Evolutionary conservation across 1,140 invertebrate genomes (phyloP).

Genomic region (Zaprionus capensis): DNA sequence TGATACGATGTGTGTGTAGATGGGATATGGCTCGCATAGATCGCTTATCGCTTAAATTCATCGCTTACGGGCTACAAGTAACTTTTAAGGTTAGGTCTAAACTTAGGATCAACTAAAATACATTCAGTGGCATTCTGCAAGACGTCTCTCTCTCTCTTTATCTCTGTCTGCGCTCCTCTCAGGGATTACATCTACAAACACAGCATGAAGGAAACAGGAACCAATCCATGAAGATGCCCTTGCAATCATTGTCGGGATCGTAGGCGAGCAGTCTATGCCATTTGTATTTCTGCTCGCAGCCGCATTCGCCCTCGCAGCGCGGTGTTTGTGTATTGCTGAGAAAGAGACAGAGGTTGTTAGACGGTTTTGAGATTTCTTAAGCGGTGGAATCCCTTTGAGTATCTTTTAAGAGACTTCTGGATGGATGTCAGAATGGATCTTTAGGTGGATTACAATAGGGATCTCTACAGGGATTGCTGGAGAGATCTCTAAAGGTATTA

Average conservation of each 20-base stretch:
- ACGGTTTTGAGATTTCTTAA: background rate
- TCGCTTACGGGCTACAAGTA: slow-evolving; percentile 42
- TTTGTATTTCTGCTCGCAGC: slow-evolving; percentile 96
- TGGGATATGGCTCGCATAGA: slow-evolving; percentile 70
- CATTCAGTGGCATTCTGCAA: slow-evolving; percentile 77
- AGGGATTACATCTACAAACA: slow-evolving; percentile 92
- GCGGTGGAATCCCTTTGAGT: too few relatives aligned
- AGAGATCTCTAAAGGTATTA: background rate
- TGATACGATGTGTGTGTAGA: slow-evolving; percentile 29
- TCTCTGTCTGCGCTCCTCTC: slow-evolving; percentile 24
- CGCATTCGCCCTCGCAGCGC: slow-evolving; percentile 92
- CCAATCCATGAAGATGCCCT: slow-evolving; percentile 98
- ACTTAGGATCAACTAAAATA: slow-evolving; percentile 80
- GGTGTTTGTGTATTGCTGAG: slow-evolving; percentile 90
- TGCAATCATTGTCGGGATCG: slow-evolving; percentile 96
- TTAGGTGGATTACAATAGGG: too few relatives aligned
- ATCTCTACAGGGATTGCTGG: too few relatives aligned
- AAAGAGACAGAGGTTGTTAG: background rate
- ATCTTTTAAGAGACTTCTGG: too few relatives aligned
- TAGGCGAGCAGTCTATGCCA: slow-evolving; percentile 95
- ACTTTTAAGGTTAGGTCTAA: slow-evolving; percentile 46
- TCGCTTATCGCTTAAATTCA: slow-evolving; percentile 33
- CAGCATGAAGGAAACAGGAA: slow-evolving; percentile 97
- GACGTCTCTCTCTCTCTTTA: slow-evolving; percentile 38
- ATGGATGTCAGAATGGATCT: too few relatives aligned